Percentiles rank a stretch among this genome's conserved stretches.
Evolutionary conservation across 2,888 invertebrate genomes (phyloP).

Genomic region (Oxytorus armatus): DNA sequence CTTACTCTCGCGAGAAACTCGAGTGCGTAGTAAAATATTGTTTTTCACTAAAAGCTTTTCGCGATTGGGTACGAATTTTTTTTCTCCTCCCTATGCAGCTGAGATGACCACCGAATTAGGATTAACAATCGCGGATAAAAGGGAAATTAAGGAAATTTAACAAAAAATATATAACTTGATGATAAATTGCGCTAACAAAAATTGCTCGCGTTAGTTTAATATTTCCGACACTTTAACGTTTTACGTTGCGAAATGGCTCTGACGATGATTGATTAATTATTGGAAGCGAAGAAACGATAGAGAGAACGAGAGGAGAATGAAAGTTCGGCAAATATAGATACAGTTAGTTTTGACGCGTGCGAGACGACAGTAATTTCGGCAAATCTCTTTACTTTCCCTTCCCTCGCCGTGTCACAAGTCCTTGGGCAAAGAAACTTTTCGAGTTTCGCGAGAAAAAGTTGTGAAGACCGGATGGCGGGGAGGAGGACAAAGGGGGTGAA

Average conservation of each 20-base stretch:
- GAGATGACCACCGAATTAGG: not conserved
- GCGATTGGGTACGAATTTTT: not conserved
- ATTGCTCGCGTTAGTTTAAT: not conserved
- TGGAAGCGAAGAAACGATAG: slow-evolving; percentile 29
- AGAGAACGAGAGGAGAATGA: slow-evolving; percentile 21
- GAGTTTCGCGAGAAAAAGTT: slow-evolving; percentile 55
- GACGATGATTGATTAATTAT: slow-evolving; percentile 46
- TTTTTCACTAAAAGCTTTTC: slow-evolving; percentile 19
- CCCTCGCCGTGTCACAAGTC: not conserved
- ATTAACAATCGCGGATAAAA: not conserved
- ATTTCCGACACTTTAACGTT: not conserved
- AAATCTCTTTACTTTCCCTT: slow-evolving; percentile 32
- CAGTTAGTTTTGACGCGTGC: slow-evolving; percentile 41
- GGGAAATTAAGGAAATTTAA: not conserved
- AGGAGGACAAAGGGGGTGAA: slow-evolving; percentile 12
- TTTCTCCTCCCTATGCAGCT: not conserved
- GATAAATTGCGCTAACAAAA: not conserved
- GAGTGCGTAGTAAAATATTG: slow-evolving; percentile 35
- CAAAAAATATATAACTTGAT: not conserved
- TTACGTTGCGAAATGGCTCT: not conserved
- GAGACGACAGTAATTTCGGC: slow-evolving; percentile 61
- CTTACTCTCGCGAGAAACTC: slow-evolving; percentile 27
- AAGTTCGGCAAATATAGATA: slow-evolving; percentile 12
- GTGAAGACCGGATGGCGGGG: slow-evolving; percentile 17
- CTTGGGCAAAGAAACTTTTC: slow-evolving; percentile 42